Conservation (phyloP, 2,113 vertebrate species). For the Todiramphus saurophagus region DNA sequence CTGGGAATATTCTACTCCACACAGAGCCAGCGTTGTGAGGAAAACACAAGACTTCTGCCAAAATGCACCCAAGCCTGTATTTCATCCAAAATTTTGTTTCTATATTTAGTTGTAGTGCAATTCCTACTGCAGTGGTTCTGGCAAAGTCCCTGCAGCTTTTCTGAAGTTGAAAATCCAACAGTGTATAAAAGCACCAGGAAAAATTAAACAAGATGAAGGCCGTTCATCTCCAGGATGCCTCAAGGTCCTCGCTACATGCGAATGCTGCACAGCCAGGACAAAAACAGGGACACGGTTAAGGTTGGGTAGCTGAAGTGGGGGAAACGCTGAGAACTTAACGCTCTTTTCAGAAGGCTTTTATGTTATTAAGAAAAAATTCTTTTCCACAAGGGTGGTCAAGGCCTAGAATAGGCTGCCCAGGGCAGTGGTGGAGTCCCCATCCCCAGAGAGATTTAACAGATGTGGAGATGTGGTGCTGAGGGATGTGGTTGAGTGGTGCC, state of each 20-base stretch:
- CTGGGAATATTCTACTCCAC: conserved; percentile 19
- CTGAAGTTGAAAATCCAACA: neutral
- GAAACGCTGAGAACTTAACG: too few relatives aligned
- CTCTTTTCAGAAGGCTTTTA: accelerated
- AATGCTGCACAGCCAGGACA: neutral
- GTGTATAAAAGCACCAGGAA: neutral
- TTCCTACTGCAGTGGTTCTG: conserved; percentile 38
- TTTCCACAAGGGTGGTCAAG: neutral
- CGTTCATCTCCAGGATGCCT: accelerated
- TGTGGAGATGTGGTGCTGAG: neutral
- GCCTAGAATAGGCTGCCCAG: neutral
- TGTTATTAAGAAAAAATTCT: neutral
- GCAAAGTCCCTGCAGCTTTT: conserved; percentile 9
- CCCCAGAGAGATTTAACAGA: neutral
- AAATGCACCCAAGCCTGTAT: conserved; percentile 36
- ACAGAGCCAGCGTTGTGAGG: conserved; percentile 1
- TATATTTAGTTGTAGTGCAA: conserved; percentile 31
- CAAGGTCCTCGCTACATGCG: neutral
- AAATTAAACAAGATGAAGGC: accelerated
- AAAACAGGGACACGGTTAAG: neutral
- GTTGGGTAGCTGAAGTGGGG: neutral
- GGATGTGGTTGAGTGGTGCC: neutral
- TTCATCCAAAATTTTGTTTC: conserved; percentile 32
- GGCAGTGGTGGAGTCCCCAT: neutral
- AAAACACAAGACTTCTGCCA: conserved; percentile 18